Evolutionary conservation across 2,888 invertebrate species (phyloP), one percentile per base, ranked within the genome.

Genomic region (Aplocera efformata): DNA sequence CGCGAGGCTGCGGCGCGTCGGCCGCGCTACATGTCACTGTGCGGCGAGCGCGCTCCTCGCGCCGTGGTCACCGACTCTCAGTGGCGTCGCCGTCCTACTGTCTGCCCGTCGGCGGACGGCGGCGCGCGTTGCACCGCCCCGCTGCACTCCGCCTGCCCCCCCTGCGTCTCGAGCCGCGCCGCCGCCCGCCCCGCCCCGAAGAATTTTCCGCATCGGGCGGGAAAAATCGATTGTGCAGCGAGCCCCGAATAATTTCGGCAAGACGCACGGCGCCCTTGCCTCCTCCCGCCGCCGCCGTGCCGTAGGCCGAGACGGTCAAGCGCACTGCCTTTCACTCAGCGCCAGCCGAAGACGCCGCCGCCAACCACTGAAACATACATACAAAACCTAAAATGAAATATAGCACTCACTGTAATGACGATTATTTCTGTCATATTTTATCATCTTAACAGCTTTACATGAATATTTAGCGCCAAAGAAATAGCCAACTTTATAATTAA

Each of bases 221-320:
- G 86, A 88, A 88, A 86, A 88, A 88, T 88, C 88, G 88, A 88
- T 88, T 88, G 84, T 86, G 86, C 85, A 84, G 81, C 84, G 82
- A 79, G 84, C 81, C 80, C 85, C 86, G 82, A 86, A 86, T 85
- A 83, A 85, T 84, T 86, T 86, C 77, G 86, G 85, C 85, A 86
- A 86, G 86, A 86, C 86, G 85, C 85, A 85, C 83, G 86, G 86
- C 85, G 84, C 84, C 84, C 83, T 83, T 82, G 84, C 79, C 72
- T 78, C 74, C 74, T 69, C 76, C 50, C 53, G 63, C 59, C 57
- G 58, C 54, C 35, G 39, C 48, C 56, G 51, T 60, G 60, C 62
- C 37, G 7, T n/a, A 26, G 37, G 39, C 45, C 23, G 36, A 13
- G 70, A 60, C 78, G 80, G 78, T 79, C 79, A 79, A 79, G 79